phyloP scores from a whole-genome alignment of 2,113 vertebrate genomes.

The Zosterops hypoxanthus region DNA sequence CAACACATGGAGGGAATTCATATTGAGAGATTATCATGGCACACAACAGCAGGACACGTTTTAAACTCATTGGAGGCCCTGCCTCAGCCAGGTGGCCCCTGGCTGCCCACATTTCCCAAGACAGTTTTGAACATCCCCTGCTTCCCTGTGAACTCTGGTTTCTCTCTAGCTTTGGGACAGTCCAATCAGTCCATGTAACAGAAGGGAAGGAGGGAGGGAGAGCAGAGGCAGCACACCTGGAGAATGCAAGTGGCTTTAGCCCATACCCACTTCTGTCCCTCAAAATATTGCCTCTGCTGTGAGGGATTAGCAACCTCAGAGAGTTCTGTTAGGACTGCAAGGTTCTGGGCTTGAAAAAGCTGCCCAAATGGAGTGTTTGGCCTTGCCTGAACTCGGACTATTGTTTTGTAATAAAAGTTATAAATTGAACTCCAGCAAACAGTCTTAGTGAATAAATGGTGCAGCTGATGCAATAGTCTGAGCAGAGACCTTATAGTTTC shows the following conservation, averaged over 20 bases:
- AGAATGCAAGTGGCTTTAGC: background rate
- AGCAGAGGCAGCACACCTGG: background rate
- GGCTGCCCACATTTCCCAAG: background rate
- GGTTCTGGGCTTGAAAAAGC: background rate
- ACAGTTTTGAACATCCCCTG: background rate
- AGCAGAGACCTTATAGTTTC: background rate
- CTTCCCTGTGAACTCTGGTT: background rate
- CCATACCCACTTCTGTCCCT: background rate
- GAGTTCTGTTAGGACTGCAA: background rate
- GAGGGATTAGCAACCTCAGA: background rate
- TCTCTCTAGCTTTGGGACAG: background rate
- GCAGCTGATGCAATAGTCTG: background rate
- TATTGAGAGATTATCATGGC: background rate
- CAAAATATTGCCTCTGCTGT: background rate
- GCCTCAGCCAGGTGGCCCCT: background rate
- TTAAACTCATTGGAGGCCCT: background rate
- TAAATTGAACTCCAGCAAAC: background rate
- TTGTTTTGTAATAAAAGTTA: slow-evolving; percentile 3
- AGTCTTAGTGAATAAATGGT: background rate
- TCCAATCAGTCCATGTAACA: background rate
- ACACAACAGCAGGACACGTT: fast-evolving
- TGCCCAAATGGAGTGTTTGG: background rate
- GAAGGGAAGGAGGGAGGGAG: background rate
- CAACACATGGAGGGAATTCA: background rate
- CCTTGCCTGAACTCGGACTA: background rate